These are phyloP conservation scores for Euwallacea similis DNA, from an alignment of 1,140 invertebrate species.

Conservation along the genomic window DNA sequence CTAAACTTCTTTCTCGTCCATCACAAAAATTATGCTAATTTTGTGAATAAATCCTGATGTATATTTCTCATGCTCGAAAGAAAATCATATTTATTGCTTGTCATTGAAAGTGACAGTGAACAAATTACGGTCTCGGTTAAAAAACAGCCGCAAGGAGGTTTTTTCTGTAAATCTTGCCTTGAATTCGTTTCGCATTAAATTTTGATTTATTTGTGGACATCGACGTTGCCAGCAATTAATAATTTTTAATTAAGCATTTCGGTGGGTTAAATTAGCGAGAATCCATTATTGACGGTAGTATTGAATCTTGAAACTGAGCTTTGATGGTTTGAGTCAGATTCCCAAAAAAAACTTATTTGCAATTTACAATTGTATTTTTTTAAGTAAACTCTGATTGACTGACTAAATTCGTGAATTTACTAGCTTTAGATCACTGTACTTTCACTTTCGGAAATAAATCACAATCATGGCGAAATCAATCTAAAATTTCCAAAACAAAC, in stretches of 20 bases:
- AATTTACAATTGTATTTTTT: too few species aligned
- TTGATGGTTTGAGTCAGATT: too few species aligned
- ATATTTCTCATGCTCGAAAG: constrained; percentile 26
- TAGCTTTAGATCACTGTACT: too few species aligned
- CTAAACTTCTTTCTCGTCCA: background rate
- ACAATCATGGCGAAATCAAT: too few species aligned
- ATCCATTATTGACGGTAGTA: too few species aligned
- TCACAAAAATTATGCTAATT: constrained; percentile 27
- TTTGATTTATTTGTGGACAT: constrained; percentile 22
- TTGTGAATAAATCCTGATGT: background rate
- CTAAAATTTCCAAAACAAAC: too few species aligned
- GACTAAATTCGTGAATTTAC: too few species aligned
- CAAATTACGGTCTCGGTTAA: constrained; percentile 30
- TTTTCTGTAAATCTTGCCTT: constrained; percentile 27
- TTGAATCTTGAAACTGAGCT: too few species aligned
- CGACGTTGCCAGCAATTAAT: constrained; percentile 14
- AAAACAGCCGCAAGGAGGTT: constrained; percentile 6
- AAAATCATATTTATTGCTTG: constrained; percentile 37
- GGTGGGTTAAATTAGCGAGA: too few species aligned
- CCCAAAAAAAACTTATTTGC: too few species aligned
- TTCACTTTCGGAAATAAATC: too few species aligned
- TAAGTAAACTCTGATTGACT: too few species aligned
- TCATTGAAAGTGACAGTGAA: constrained; percentile 35
- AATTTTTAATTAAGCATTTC: constrained; percentile 11
- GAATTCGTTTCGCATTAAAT: constrained; percentile 27